phyloP scores from a whole-genome alignment of 1,140 invertebrate species.

The Ips nitidus region DNA sequence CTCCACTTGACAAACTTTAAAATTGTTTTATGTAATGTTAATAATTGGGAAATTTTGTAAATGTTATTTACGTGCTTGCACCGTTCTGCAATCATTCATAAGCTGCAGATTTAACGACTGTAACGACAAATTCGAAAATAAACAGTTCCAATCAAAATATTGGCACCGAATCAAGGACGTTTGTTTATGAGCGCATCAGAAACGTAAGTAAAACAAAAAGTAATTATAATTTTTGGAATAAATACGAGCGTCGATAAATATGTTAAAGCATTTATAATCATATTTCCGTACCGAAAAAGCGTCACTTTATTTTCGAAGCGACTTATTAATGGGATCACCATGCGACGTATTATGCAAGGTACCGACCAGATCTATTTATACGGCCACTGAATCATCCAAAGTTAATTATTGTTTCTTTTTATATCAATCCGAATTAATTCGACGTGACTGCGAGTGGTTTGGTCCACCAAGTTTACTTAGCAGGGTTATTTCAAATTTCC shows the following conservation, averaged over 20 bases:
- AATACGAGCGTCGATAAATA: conserved; percentile 10
- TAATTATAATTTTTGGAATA: conserved; percentile 7
- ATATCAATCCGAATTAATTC: too few relatives aligned
- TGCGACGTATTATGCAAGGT: conserved; percentile 2
- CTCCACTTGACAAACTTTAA: too few relatives aligned
- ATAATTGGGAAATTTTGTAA: too few relatives aligned
- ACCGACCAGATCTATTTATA: conserved; percentile 5
- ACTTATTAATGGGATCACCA: conserved; percentile 6
- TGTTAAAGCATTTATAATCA: neutral
- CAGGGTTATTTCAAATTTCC: too few relatives aligned
- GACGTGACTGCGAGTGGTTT: too few relatives aligned
- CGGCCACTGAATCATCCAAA: neutral
- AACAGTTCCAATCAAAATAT: conserved; percentile 11
- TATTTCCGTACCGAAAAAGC: neutral
- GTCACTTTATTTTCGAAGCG: conserved; percentile 6
- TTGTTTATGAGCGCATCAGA: conserved; percentile 1
- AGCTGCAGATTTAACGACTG: too few relatives aligned
- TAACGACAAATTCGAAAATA: too few relatives aligned
- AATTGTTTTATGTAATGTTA: too few relatives aligned
- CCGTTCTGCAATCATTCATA: too few relatives aligned
- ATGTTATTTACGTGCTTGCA: too few relatives aligned
- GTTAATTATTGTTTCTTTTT: too few relatives aligned
- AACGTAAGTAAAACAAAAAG: conserved; percentile 11
- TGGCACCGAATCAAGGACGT: conserved; percentile 10
- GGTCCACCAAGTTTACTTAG: too few relatives aligned